A percentile compares a stretch with the other conserved stretches of the same genome.
phyloP scores from a whole-genome alignment of 2,797 vertebrate species.

The Halcyon leucocephala region DNA sequence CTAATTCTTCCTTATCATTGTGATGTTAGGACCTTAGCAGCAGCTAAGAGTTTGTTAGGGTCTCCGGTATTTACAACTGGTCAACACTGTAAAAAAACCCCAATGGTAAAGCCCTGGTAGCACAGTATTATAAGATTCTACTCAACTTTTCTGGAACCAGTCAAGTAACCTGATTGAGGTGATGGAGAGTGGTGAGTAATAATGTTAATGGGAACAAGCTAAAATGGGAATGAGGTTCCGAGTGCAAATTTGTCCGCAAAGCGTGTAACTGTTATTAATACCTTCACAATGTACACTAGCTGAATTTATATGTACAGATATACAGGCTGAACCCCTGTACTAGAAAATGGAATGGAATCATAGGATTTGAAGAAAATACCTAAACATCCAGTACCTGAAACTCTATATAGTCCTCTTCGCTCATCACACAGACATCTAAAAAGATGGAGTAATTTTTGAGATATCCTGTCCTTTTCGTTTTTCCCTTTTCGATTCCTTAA shows the following conservation, averaged over 20 bases:
- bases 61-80: not conserved
- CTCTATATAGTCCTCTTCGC: not conserved
- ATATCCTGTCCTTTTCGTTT: not conserved
- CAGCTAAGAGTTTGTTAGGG: not conserved
- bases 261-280: not conserved
- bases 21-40: not conserved
- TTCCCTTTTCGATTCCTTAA: not conserved
- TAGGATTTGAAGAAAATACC: not conserved
- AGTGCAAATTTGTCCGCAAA: not conserved
- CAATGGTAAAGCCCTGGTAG: too few relatives aligned
- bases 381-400: not conserved
- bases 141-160: not conserved
- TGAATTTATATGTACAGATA: not conserved
- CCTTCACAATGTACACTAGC: not conserved
- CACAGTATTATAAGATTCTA: not conserved
- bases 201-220: not conserved
- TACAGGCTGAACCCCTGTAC: not conserved
- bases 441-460: not conserved
- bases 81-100: too few relatives aligned
- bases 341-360: not conserved
- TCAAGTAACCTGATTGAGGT: not conserved
- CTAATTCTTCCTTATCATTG: not conserved
- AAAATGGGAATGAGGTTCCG: not conserved
- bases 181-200: not conserved
- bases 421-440: not conserved